Conservation (phyloP, 2,113 vertebrate genomes). For the Brevimyrus niger region DNA sequence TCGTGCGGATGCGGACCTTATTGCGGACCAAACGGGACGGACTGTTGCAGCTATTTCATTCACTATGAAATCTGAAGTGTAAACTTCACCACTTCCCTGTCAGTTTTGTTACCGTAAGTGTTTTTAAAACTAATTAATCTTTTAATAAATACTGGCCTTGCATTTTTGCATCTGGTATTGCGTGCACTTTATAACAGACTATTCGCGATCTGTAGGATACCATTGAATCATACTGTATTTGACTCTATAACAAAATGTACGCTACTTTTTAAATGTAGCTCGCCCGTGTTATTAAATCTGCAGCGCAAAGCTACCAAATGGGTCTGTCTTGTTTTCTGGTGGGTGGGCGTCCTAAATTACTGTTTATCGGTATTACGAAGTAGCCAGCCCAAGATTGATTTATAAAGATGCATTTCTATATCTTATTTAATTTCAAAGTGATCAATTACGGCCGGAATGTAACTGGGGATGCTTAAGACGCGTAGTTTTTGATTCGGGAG, state of each 20-base stretch:
- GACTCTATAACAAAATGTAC: neutral
- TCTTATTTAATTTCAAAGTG: neutral
- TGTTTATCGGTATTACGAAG: neutral
- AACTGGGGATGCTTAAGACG: neutral
- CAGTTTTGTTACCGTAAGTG: slow-evolving; percentile 6
- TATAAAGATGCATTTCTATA: neutral
- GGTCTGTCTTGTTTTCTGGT: neutral
- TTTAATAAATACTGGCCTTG: neutral
- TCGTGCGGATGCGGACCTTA: slow-evolving; percentile 19
- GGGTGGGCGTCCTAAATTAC: neutral
- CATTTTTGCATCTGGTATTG: neutral
- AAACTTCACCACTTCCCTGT: slow-evolving; percentile 24
- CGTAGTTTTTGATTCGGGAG: neutral
- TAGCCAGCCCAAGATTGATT: neutral
- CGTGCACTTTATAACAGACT: neutral
- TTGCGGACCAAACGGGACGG: neutral
- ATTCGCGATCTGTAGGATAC: neutral
- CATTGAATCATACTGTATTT: neutral
- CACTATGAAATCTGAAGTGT: slow-evolving; percentile 29
- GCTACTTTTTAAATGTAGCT: neutral
- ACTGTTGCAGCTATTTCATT: neutral
- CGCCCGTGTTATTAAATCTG: neutral
- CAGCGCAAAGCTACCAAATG: neutral
- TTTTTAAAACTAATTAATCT: slow-evolving; percentile 7
- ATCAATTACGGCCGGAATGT: neutral